Evolutionary conservation across 2,113 vertebrate genomes (phyloP).

Genomic region (Sander lucioperca): DNA sequence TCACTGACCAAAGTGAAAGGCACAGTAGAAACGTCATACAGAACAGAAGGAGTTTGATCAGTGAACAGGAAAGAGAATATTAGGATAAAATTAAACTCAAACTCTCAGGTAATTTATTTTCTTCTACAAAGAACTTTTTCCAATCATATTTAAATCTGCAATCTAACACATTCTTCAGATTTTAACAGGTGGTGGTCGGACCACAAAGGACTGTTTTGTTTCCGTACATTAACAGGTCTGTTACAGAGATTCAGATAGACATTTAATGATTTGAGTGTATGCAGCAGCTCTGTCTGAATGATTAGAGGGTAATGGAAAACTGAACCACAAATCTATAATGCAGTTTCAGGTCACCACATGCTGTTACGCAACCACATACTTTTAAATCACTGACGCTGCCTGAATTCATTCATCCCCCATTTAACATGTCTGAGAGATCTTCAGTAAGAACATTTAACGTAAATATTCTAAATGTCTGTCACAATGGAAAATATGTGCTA

Average conservation of each 20-base stretch:
- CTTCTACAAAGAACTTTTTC: neutral
- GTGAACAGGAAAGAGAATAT: no score
- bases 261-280: slow-evolving; percentile 27
- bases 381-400: neutral
- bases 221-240: neutral
- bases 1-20: no score
- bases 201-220: neutral
- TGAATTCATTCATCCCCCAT: neutral
- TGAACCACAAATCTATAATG: slow-evolving; percentile 47
- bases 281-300: slow-evolving; percentile 11
- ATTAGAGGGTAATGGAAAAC: slow-evolving; percentile 52
- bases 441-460: neutral
- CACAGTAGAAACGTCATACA: no score
- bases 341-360: slow-evolving; percentile 21
- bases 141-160: neutral
- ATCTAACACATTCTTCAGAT: neutral
- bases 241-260: neutral
- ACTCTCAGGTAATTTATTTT: no score
- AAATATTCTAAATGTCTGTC: neutral
- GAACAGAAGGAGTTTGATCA: no score
- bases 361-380: slow-evolving; percentile 41
- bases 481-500: neutral
- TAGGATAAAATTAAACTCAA: no score
- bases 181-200: neutral
- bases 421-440: neutral